Evolutionary conservation across 2,113 vertebrate species (phyloP).

Genomic region (Heterotis niloticus): DNA sequence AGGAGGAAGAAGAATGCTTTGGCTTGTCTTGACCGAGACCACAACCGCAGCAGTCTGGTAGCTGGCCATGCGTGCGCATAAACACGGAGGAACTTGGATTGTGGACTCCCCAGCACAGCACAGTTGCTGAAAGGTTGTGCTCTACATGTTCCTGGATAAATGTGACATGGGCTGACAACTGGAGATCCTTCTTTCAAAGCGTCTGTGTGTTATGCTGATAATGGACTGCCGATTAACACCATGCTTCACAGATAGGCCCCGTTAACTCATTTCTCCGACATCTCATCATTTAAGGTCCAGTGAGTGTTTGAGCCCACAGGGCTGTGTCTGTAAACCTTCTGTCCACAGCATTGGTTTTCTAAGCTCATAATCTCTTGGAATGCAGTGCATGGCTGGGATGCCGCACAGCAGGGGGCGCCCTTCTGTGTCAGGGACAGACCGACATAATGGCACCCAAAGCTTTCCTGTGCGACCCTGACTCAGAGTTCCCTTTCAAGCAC

Average conservation of each 20-base stretch:
- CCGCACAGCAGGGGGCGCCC: conserved; percentile 12
- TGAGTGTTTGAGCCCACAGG: not conserved
- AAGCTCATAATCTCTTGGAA: conserved; percentile 10
- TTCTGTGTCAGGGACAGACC: not conserved
- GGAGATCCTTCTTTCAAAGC: too few relatives aligned
- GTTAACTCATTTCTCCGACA: not conserved
- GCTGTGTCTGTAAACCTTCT: not conserved
- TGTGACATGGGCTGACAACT: too few relatives aligned
- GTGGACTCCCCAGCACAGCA: too few relatives aligned
- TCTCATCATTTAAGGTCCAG: not conserved
- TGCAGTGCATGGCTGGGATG: conserved; percentile 1
- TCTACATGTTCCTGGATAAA: too few relatives aligned
- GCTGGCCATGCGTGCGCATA: too few relatives aligned
- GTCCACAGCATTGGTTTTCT: not conserved
- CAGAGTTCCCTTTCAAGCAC: not conserved
- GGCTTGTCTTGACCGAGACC: too few relatives aligned
- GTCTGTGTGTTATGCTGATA: too few relatives aligned
- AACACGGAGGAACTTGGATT: too few relatives aligned
- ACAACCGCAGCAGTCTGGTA: too few relatives aligned
- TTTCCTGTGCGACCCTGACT: not conserved
- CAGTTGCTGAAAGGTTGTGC: too few relatives aligned
- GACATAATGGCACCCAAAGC: not conserved
- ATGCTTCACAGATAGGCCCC: not conserved
- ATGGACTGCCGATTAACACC: not conserved
- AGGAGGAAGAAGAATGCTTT: not conserved